These are phyloP conservation scores for Dolichoris vasculosae DNA, from an alignment of 1,140 invertebrate species.

Conservation along the genomic window DNA sequence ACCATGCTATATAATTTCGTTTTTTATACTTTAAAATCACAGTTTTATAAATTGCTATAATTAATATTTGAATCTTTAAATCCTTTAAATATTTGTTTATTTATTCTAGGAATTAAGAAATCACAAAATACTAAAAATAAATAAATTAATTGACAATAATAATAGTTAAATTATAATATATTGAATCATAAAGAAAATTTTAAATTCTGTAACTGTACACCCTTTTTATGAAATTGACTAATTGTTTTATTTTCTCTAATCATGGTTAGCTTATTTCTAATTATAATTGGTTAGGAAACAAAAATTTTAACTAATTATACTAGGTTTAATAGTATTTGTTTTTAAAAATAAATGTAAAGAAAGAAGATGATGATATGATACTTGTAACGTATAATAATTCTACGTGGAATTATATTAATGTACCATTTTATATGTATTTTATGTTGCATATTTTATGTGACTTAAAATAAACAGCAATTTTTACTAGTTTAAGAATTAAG, in stretches of 20 bases:
- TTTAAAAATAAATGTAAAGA: not conserved
- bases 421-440: not conserved
- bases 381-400: not conserved
- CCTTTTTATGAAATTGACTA: not conserved
- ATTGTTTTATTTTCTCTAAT: not conserved
- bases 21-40: not conserved
- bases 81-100: not conserved
- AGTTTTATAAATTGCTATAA: not conserved
- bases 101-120: not conserved
- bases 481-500: not conserved
- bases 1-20: not conserved
- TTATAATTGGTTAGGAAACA: not conserved
- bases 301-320: not conserved
- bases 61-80: not conserved
- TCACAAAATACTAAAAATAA: not conserved
- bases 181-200: not conserved
- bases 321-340: not conserved
- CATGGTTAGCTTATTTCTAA: not conserved
- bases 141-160: too few species aligned
- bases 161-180: too few species aligned
- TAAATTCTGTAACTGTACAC: not conserved
- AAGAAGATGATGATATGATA: not conserved
- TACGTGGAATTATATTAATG: not conserved
- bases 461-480: not conserved
- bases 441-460: not conserved